Base-by-base conservation (phyloP, 2,888 invertebrate genomes). In the Halictus quadricinctus region DNA sequence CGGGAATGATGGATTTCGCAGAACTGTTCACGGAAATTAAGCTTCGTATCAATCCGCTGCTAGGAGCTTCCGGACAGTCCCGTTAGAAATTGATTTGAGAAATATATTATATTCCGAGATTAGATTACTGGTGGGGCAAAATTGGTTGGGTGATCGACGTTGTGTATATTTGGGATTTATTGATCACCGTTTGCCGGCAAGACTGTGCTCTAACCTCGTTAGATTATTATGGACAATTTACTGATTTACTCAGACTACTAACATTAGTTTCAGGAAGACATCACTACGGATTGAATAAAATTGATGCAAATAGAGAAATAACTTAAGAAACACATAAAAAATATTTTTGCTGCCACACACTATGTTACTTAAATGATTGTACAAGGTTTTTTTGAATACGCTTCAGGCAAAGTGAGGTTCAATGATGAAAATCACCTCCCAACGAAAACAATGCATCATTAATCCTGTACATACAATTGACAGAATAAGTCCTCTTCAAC, bases 1-100 rank as follows among this genome's bases (percentile, higher is more conserved):
- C 41, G 36, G 69, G 41, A 69, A 41, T 43, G 69, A 69, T 21
- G 64, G 64, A 64, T 64, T 29, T n/a, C 64, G 5, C 64, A 43
- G 69, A 69, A 36, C 5, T 41, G n/a, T 43, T 69, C 64, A 29
- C 64, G 64, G 64, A 69, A 69, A 69, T 69, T 69, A 69, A 41
- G 21, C 41, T 69, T 15, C 41, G 6, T 21, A 69, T 69, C 69
- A n/a, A 69, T 43, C 36, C 41, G 8, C 36, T 7, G 66, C 36
- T 10, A 36, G 10, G 36, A 36, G 66, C 66, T 29, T 36, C 66
- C 36, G 66, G 36, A 29, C 36, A 66, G 66, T 66, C 18, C 66
- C 29, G 36, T 36, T 72, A 72, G 72, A 72, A 46, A 72, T 41
- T 72, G 43, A 72, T 48, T 29, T 41, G 48, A 29, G 46, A n/a